These are phyloP conservation scores for Hozukius guyotensis DNA, from an alignment of 2,797 vertebrate species.

Conservation along the genomic window DNA sequence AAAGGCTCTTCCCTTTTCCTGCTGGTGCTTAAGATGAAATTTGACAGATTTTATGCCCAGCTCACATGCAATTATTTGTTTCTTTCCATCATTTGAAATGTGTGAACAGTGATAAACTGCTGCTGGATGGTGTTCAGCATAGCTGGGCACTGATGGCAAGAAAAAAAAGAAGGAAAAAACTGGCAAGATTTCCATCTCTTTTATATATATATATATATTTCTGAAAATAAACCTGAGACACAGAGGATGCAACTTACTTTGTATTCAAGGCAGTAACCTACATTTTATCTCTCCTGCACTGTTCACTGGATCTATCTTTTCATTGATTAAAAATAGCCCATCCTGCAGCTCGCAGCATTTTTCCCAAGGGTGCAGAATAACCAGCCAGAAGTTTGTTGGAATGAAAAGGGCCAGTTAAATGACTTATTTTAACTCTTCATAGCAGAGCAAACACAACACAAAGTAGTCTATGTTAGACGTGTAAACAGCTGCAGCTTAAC, in stretches of 20 bases:
- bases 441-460: slow-evolving; percentile 2
- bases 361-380: slow-evolving; percentile 41
- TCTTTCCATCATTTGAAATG: slow-evolving; percentile 53
- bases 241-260: slow-evolving; percentile 34
- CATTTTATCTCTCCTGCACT: slow-evolving; percentile 25
- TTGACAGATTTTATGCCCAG: slow-evolving; percentile 40
- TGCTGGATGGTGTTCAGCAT: slow-evolving; percentile 23
- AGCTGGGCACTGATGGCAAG: slow-evolving; percentile 3
- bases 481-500: neutral
- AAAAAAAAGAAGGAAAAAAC: neutral
- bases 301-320: slow-evolving; percentile 47
- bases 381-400: slow-evolving; percentile 26
- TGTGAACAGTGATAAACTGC: slow-evolving; percentile 50
- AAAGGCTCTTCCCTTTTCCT: slow-evolving; percentile 36
- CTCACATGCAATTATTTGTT: slow-evolving; percentile 46
- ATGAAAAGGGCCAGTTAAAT: slow-evolving; percentile 29
- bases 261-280: slow-evolving; percentile 60
- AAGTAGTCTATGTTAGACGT: neutral
- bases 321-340: slow-evolving; percentile 70
- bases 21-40: slow-evolving; percentile 16
- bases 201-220: neutral
- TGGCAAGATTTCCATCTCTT: slow-evolving; percentile 9
- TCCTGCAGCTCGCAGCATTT: slow-evolving; percentile 41
- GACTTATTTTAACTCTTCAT: slow-evolving; percentile 17
- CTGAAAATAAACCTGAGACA: slow-evolving; percentile 33